Evolutionary conservation across 2,888 invertebrate species (phyloP).

Genomic region (Apocheima hispidaria): DNA sequence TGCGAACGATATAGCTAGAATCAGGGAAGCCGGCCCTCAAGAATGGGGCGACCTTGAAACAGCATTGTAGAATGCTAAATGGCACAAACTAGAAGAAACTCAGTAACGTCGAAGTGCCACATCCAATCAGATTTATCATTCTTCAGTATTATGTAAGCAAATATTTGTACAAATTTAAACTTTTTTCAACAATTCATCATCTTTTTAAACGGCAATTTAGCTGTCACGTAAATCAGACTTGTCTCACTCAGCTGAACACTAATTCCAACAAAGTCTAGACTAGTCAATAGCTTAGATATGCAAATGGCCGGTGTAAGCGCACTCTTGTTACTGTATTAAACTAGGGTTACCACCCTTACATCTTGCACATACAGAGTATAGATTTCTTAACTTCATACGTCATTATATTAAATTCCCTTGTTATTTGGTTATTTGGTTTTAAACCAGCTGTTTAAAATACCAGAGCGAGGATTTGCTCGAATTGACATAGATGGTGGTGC

Average conservation of each 20-base stretch:
- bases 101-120: background rate
- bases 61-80: no score
- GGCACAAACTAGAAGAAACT: no score
- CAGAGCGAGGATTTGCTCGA: no score
- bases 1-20: no score
- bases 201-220: conserved; percentile 47
- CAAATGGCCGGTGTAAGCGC: conserved; percentile 62
- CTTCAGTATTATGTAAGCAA: conserved; percentile 12
- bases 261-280: conserved; percentile 72
- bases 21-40: no score
- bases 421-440: no score
- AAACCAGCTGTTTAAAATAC: no score
- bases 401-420: no score
- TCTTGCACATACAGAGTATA: background rate
- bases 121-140: background rate
- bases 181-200: conserved; percentile 37
- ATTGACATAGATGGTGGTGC: no score
- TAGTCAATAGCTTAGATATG: conserved; percentile 72
- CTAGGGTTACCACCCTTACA: conserved; percentile 17
- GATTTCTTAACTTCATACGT: no score
- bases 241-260: conserved; percentile 66
- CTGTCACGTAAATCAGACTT: conserved; percentile 56
- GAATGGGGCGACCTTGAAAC: no score
- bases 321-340: conserved; percentile 54
- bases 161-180: conserved; percentile 17